These are phyloP conservation scores for Montipora sp. DNA, from an alignment of 64 coral and sea anemone genomes.

Conservation along the genomic window DNA sequence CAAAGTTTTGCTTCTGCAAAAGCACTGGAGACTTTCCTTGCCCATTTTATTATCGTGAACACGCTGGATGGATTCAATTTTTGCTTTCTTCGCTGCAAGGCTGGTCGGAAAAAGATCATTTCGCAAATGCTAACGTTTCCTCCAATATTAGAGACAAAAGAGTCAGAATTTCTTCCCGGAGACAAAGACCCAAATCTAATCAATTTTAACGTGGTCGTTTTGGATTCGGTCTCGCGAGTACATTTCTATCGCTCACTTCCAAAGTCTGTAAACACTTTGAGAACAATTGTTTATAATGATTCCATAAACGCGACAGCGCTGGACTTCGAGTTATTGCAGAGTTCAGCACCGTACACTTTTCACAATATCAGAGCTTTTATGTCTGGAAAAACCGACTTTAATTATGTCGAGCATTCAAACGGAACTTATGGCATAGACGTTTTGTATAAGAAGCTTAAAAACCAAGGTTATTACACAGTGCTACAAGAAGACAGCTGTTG, in stretches of 20 bases:
- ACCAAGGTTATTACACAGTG: slow-evolving; percentile 81
- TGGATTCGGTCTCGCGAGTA: slow-evolving; percentile 82
- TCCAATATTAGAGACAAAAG: slow-evolving; percentile 33
- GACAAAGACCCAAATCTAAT: slow-evolving; percentile 51
- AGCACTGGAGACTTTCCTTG: slow-evolving; percentile 3
- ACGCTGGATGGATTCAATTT: slow-evolving; percentile 51
- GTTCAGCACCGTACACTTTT: slow-evolving; percentile 81
- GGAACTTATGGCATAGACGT: slow-evolving; percentile 76
- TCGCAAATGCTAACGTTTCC: slow-evolving; percentile 66
- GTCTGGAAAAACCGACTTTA: slow-evolving; percentile 75
- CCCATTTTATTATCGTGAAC: slow-evolving; percentile 21
- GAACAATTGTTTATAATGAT: slow-evolving; percentile 75
- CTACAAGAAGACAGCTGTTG: slow-evolving; percentile 95
- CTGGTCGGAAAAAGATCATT: not conserved
- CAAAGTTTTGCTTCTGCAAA: not conserved
- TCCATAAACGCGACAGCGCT: slow-evolving; percentile 64
- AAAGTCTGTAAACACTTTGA: slow-evolving; percentile 69
- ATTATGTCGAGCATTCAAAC: slow-evolving; percentile 79
- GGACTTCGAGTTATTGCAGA: slow-evolving; percentile 90
- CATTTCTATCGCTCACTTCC: slow-evolving; percentile 92
- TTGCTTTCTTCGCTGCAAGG: slow-evolving; percentile 52
- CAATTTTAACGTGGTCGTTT: slow-evolving; percentile 82
- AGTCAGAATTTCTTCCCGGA: slow-evolving; percentile 16
- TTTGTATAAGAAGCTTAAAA: slow-evolving; percentile 75
- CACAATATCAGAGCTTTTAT: slow-evolving; percentile 85